Evolutionary conservation across 2,797 vertebrate genomes (phyloP), one percentile per base, ranked within the genome.

Genomic region (Xenops minutus): DNA sequence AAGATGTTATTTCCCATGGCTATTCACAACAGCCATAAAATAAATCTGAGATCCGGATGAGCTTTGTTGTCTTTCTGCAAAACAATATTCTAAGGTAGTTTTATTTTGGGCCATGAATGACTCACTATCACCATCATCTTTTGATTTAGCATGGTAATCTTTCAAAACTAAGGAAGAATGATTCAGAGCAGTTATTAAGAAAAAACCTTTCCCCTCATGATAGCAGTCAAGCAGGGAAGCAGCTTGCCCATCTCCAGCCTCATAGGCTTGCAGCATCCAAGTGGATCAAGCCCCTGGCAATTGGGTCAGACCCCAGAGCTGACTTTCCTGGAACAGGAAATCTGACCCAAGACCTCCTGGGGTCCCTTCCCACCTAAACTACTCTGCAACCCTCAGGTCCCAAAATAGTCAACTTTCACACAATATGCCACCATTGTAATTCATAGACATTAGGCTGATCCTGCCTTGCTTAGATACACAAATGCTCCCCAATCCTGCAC

Each of bases 21-120:
- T 87, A 88, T 61, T 82, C 82, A 82, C 71, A 92, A 49, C 59
- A 49, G 74, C 26, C 49, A 74, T 62, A 79, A 92, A 92, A 91
- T 68, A 92, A 91, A 93, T 73, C 80, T 51, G 64, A 26, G 22
- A 36, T 64, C 52, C 61, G 55, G 44, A 64, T 24, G 19, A 91
- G 66, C 32, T 90, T 84, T 84, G 61, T 61, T 81, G 39, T 41
- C 43, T 87, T 75, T 82, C 79, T 86, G 83, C 59, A 76, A 86
- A 67, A 81, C 55, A 82, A 49, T 52, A 92, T 34, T 58, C 27
- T 37, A 27, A 44, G n/a, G 68, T 66, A 81, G 69, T 80, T 89
- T 87, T 89, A 59, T 62, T 89, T 92, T 92, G 59, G 26, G 55
- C 73, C 54, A 48, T 4, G 13, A 93, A 78, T 94, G 54, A 84